phyloP scores from a whole-genome alignment of 2,113 vertebrate genomes.

The Euleptes europaea region DNA sequence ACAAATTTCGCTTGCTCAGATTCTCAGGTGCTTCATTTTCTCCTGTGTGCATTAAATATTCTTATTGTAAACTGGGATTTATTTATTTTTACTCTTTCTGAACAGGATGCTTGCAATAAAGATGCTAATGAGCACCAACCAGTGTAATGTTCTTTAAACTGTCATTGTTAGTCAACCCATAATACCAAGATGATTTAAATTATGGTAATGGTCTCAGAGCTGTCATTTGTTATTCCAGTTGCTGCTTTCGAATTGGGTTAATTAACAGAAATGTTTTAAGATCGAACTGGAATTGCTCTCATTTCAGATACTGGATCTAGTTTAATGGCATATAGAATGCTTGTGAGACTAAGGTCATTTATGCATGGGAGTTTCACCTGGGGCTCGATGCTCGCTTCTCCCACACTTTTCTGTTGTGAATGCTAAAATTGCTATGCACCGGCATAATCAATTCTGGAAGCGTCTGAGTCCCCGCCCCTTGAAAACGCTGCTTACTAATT shows the following conservation, averaged over 20 bases:
- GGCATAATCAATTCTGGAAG: too few species aligned
- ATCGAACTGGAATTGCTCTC: not conserved
- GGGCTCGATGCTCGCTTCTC: too few species aligned
- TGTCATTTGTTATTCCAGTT: not conserved
- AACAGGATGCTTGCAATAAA: conserved; percentile 7
- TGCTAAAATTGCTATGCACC: too few species aligned
- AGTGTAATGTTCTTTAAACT: not conserved
- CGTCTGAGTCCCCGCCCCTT: too few species aligned
- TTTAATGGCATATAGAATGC: not conserved
- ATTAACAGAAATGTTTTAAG: conserved; percentile 1
- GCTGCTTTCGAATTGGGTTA: not conserved
- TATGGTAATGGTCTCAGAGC: conserved; percentile 2
- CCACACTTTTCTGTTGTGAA: too few species aligned
- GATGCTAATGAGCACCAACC: conserved; percentile 1
- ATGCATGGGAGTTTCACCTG: too few species aligned
- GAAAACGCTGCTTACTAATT: too few species aligned
- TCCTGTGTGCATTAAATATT: not conserved
- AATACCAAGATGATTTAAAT: conserved; percentile 13
- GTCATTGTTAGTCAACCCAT: not conserved
- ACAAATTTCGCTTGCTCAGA: not conserved
- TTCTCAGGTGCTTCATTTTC: not conserved
- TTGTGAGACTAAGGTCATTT: not conserved
- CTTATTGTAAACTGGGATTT: not conserved
- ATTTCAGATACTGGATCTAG: not conserved
- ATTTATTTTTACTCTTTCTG: not conserved